Conservation (phyloP, 2,113 vertebrate species). For the Lethenteron camtschaticum region DNA sequence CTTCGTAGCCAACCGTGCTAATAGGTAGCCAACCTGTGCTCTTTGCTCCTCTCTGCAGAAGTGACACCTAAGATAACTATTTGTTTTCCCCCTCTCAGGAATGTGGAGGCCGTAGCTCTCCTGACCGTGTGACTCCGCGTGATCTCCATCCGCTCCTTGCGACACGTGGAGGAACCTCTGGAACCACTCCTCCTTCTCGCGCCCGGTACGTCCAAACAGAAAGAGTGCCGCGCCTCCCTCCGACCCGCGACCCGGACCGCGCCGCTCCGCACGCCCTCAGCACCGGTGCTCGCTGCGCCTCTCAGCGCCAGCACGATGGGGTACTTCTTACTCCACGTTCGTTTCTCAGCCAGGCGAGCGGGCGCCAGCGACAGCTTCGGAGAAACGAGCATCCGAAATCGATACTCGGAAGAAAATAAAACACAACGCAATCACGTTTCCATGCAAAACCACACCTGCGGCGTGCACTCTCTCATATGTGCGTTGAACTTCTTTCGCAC, state of each 20-base stretch:
- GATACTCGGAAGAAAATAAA: no score
- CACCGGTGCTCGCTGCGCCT: neutral
- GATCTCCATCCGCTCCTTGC: neutral
- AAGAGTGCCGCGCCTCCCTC: slow-evolving; percentile 20
- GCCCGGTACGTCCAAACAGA: slow-evolving; percentile 47
- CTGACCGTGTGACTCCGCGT: slow-evolving; percentile 10
- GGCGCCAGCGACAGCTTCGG: slow-evolving; percentile 46
- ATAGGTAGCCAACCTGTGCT: no score
- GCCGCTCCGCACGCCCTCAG: neutral
- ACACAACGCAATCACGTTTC: no score
- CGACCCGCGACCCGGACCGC: neutral
- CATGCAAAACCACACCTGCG: no score
- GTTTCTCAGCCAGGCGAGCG: slow-evolving; percentile 36
- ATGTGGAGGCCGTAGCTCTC: slow-evolving; percentile 11
- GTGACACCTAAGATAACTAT: no score
- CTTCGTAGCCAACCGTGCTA: no score
- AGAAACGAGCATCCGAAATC: neutral
- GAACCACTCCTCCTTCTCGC: slow-evolving; percentile 72
- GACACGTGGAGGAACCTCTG: slow-evolving; percentile 31
- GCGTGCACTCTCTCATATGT: no score
- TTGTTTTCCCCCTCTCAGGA: no score
- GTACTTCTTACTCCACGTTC: slow-evolving; percentile 63
- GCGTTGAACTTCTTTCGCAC: neutral
- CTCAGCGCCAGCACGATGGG: slow-evolving; percentile 26
- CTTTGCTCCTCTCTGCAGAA: no score